Base-by-base conservation (phyloP, 2,888 invertebrate genomes). In the Sesamia inferens region DNA sequence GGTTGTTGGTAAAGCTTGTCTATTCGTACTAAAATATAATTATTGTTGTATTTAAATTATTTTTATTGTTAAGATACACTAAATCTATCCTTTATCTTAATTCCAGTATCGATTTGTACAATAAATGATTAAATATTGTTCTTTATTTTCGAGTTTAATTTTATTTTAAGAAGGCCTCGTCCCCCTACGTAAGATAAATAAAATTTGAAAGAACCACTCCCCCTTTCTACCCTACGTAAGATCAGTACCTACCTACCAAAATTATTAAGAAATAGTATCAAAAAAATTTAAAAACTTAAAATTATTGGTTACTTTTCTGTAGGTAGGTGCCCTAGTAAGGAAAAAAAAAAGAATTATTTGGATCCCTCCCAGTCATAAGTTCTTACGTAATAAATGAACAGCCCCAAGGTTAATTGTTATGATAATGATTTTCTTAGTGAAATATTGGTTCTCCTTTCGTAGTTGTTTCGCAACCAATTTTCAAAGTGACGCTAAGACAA, bases 81-180 rank as follows among this genome's bases (percentile, higher is more conserved):
- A 90, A 91, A 93, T 93, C 90, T 93, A 92, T 92, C 93, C 94
- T 92, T 90, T 92, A 92, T 92, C 92, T 94, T 92, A 92, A 96
- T 96, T 95, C 95, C 95, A 95, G 90, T 94, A 93, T 92, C 88
- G 85, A 94, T 94, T 95, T 95, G 91, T 95, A 95, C 93, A 94
- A 94, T 94, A 94, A 93, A 94, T 90, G 87, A 93, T 92, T 89
- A 91, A 93, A 92, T 92, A 93, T 91, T 94, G 93, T 92, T 95
- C 89, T 91, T 89, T 90, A 88, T 83, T 79, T 74, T 82, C 76
- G 88, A 87, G 89, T 88, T 88, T 90, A 87, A 68, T 72, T 71
- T 66, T 57, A 24, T 59, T 13, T 42, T 44, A 31, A 2, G 31
- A 31, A 31, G 31, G 31, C 31, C 31, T 31, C 31, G 31, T 31